phyloP scores from a whole-genome alignment of 2,113 vertebrate species.

The Corapipo altera region DNA sequence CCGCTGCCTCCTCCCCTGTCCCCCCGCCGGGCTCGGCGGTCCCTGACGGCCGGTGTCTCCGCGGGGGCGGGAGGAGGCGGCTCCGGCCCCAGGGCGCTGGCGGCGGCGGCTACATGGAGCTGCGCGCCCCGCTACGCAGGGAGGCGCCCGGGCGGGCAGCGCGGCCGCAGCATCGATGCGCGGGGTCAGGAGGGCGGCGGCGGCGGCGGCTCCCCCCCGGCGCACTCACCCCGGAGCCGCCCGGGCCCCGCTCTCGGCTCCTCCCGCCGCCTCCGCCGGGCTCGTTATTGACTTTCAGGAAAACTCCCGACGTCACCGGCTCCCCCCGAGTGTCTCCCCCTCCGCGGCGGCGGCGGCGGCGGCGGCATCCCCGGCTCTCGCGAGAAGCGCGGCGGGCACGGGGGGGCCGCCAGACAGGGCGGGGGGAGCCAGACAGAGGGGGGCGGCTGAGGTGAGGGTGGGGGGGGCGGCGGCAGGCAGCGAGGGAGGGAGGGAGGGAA shows the following conservation, averaged over 20 bases:
- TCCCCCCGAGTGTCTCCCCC: slow-evolving; percentile 50
- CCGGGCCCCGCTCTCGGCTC: slow-evolving; percentile 41
- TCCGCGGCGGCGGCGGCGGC: slow-evolving; percentile 11
- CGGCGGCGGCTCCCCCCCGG: neutral
- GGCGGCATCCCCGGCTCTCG: slow-evolving; percentile 52
- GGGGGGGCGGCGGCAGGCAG: neutral
- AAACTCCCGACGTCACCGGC: slow-evolving; percentile 81
- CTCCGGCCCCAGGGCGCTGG: neutral
- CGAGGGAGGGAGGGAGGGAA: neutral
- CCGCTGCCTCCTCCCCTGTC: slow-evolving; percentile 27
- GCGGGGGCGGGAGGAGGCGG: neutral
- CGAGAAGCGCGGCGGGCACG: slow-evolving; percentile 20
- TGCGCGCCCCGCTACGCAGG: slow-evolving; percentile 6
- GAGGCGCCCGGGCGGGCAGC: slow-evolving; percentile 14
- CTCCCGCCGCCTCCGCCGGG: slow-evolving; percentile 56
- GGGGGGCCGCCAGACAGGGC: slow-evolving; percentile 30
- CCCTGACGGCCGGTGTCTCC: neutral
- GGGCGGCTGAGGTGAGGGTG: neutral
- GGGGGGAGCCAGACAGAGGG: neutral
- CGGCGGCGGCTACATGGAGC: slow-evolving; percentile 20
- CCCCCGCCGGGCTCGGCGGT: slow-evolving; percentile 38
- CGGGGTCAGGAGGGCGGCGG: neutral
- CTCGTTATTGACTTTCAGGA: slow-evolving; percentile 82
- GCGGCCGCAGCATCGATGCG: slow-evolving; percentile 41
- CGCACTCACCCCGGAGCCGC: slow-evolving; percentile 12